Conservation (phyloP, 53 echinoderm and acorn worm species). For the Zoroaster sp. region DNA sequence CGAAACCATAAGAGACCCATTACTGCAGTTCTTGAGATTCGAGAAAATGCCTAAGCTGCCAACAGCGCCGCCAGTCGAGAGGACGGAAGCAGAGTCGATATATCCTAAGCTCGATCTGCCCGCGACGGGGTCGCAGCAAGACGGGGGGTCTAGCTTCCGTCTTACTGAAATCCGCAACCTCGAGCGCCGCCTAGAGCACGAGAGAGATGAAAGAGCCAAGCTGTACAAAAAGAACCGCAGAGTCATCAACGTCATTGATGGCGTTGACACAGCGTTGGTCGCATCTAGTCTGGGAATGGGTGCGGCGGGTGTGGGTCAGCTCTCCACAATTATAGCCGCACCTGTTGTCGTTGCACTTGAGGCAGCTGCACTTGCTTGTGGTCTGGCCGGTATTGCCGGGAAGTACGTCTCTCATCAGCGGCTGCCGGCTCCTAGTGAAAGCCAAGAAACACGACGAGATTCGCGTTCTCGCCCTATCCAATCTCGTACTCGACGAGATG, state of each 20-base stretch:
- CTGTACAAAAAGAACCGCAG: background rate
- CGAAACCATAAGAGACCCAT: background rate
- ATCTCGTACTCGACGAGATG: no score
- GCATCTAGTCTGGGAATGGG: background rate
- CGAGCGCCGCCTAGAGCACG: slow-evolving; percentile 1
- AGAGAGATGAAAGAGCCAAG: slow-evolving; percentile 10
- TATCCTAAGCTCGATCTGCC: background rate
- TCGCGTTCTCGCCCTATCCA: slow-evolving; percentile 12
- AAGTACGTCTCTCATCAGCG: background rate
- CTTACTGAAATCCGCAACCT: slow-evolving; percentile 5
- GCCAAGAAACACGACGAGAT: no score
- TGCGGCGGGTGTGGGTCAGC: background rate
- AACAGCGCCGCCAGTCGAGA: background rate
- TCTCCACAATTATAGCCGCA: slow-evolving; percentile 13
- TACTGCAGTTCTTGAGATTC: no score
- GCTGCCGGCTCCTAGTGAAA: no score
- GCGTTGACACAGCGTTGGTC: background rate
- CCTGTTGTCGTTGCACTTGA: no score
- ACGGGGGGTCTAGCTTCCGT: background rate
- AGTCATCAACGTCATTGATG: background rate
- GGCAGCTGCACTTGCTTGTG: no score
- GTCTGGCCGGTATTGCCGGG: background rate
- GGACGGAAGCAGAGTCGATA: background rate
- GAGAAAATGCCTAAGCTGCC: no score
- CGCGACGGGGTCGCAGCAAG: background rate